Conservation (phyloP, 1,140 invertebrate genomes). For the Cheumatopsyche charites region DNA sequence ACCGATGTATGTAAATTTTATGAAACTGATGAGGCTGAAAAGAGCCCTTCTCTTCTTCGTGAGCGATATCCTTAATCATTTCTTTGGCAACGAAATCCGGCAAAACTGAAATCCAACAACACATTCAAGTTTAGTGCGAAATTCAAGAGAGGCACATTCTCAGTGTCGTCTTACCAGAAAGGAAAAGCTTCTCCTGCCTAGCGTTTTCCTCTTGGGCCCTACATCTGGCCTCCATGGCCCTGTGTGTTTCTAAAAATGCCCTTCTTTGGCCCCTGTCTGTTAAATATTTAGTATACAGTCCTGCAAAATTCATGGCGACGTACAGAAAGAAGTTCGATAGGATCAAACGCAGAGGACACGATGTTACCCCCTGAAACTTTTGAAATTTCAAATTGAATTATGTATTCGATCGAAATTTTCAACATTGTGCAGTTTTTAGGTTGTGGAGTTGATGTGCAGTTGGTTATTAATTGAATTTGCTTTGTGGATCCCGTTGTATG, state of each 20-base stretch:
- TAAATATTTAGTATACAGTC: conserved; percentile 96
- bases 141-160: neutral
- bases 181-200: conserved; percentile 88
- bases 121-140: neutral
- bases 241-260: conserved; percentile 94
- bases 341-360: conserved; percentile 71
- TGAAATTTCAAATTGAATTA: no score
- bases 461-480: no score
- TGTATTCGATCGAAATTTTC: no score
- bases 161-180: conserved; percentile 69
- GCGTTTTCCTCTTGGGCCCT: conserved; percentile 93
- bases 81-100: conserved; percentile 95
- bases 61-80: conserved; percentile 88
- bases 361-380: conserved; percentile 56
- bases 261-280: conserved; percentile 94
- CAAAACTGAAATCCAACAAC: conserved; percentile 71
- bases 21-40: conserved; percentile 90
- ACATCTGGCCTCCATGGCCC: conserved; percentile 93
- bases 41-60: conserved; percentile 73
- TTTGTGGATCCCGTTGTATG: no score
- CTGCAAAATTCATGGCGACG: conserved; percentile 88
- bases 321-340: conserved; percentile 82
- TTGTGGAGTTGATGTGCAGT: no score
- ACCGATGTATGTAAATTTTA: conserved; percentile 96
- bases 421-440: no score